Percentiles rank a stretch among this genome's conserved stretches.
phyloP scores from a whole-genome alignment of 2,888 invertebrate genomes.

The Neuroscelio doddi region DNA sequence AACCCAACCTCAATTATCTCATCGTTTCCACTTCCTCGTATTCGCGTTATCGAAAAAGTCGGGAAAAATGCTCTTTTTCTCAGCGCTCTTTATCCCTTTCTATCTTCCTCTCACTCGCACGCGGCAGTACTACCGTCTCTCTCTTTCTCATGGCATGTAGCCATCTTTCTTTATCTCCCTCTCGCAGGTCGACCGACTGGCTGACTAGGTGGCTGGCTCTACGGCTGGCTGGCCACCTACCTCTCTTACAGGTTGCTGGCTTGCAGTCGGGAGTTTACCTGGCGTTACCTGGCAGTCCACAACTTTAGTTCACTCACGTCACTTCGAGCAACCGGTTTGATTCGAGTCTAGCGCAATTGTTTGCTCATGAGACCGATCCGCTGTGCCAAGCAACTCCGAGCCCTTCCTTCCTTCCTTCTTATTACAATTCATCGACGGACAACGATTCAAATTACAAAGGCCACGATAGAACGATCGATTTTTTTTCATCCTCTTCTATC shows the following conservation, averaged over 20 bases:
- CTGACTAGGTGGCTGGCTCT: slow-evolving; percentile 59
- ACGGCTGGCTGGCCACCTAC: slow-evolving; percentile 62
- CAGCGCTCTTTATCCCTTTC: slow-evolving; percentile 41
- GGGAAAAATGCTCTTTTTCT: slow-evolving; percentile 1
- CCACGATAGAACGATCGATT: not conserved
- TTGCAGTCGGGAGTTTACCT: slow-evolving; percentile 65
- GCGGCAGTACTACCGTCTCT: no score
- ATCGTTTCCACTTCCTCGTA: slow-evolving; percentile 33
- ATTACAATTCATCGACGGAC: slow-evolving; percentile 4
- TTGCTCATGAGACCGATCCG: slow-evolving; percentile 41
- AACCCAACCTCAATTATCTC: slow-evolving; percentile 3
- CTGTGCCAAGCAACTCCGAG: slow-evolving; percentile 47
- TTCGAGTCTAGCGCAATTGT: slow-evolving; percentile 44
- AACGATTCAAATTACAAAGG: not conserved
- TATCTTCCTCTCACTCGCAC: slow-evolving; percentile 29
- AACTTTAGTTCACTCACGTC: slow-evolving; percentile 71
- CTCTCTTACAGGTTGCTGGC: slow-evolving; percentile 59
- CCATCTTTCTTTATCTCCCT: slow-evolving; percentile 34
- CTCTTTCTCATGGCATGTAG: slow-evolving; percentile 7
- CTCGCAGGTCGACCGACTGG: slow-evolving; percentile 44
- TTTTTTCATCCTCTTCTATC: slow-evolving; percentile 15
- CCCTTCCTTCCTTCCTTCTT: slow-evolving; percentile 33
- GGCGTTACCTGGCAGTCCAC: slow-evolving; percentile 69
- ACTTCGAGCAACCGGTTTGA: slow-evolving; percentile 70
- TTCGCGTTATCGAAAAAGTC: slow-evolving; percentile 7